These are phyloP conservation scores for Tanypteryx hageni DNA, from an alignment of 2,888 invertebrate genomes.

Conservation along the genomic window DNA sequence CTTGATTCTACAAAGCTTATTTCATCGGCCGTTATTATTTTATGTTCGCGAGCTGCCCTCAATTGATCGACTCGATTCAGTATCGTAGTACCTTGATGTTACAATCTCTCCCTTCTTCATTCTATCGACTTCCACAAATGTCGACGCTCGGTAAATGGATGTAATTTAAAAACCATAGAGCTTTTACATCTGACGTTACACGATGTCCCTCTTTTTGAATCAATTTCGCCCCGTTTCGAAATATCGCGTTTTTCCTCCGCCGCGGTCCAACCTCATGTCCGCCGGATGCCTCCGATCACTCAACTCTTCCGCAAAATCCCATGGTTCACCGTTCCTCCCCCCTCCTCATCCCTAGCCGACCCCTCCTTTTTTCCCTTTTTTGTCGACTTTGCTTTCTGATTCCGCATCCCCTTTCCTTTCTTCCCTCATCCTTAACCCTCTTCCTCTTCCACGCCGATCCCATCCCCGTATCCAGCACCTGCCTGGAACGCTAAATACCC, in stretches of 20 bases:
- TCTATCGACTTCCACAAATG: too few species aligned
- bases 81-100: too few species aligned
- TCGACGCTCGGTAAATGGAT: too few species aligned
- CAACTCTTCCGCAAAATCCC: neutral
- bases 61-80: too few species aligned
- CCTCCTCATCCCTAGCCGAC: neutral
- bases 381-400: too few species aligned
- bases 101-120: too few species aligned
- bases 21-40: too few species aligned
- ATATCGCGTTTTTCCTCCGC: neutral
- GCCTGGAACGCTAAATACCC: slow-evolving; percentile 61
- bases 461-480: slow-evolving; percentile 47
- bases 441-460: neutral
- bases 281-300: neutral
- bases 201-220: neutral
- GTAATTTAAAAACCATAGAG: too few species aligned
- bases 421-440: slow-evolving; percentile 2
- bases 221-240: neutral
- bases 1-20: too few species aligned
- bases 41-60: too few species aligned
- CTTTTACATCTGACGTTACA: neutral
- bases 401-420: slow-evolving; percentile 15
- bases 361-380: neutral
- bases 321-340: neutral
- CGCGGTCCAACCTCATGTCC: neutral